Evolutionary conservation across 2,888 invertebrate genomes (phyloP).

Genomic region (Eilema sororculum): DNA sequence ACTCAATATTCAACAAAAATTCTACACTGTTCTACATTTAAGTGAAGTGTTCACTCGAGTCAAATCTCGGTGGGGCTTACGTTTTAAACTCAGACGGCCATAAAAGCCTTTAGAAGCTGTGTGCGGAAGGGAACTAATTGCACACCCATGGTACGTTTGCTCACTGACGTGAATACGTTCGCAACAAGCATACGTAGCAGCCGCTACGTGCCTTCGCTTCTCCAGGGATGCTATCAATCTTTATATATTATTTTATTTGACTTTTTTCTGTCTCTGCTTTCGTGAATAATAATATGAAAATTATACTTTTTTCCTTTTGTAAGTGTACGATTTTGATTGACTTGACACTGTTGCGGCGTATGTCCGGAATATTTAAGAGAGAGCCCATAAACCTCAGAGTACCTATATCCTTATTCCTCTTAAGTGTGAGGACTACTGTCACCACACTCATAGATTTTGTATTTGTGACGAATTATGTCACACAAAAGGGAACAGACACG

Average conservation of each 20-base stretch:
- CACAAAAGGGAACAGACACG: neutral
- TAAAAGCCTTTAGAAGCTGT: slow-evolving; percentile 65
- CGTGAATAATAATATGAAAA: neutral
- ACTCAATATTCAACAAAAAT: neutral
- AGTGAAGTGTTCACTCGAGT: slow-evolving; percentile 29
- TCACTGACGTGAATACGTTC: slow-evolving; percentile 70
- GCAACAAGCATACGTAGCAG: slow-evolving; percentile 53
- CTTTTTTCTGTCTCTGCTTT: neutral
- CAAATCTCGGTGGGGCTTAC: slow-evolving; percentile 52
- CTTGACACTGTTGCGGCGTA: neutral
- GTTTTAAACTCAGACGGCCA: slow-evolving; percentile 59
- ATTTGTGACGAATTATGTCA: neutral
- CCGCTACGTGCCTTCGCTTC: slow-evolving; percentile 29
- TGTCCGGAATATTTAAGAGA: neutral
- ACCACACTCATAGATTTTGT: neutral
- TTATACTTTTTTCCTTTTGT: neutral
- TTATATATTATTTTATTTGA: slow-evolving; percentile 18
- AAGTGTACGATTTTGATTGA: neutral
- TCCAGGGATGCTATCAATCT: slow-evolving; percentile 36
- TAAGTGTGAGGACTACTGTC: neutral
- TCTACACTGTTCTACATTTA: slow-evolving; percentile 12
- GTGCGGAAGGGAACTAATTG: slow-evolving; percentile 76
- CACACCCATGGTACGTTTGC: slow-evolving; percentile 71
- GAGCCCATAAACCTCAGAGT: neutral
- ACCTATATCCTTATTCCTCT: no score